Evolutionary conservation across 1,140 invertebrate genomes (phyloP), one percentile per base, ranked within the genome.

Genomic region (Listronotus bonariensis): DNA sequence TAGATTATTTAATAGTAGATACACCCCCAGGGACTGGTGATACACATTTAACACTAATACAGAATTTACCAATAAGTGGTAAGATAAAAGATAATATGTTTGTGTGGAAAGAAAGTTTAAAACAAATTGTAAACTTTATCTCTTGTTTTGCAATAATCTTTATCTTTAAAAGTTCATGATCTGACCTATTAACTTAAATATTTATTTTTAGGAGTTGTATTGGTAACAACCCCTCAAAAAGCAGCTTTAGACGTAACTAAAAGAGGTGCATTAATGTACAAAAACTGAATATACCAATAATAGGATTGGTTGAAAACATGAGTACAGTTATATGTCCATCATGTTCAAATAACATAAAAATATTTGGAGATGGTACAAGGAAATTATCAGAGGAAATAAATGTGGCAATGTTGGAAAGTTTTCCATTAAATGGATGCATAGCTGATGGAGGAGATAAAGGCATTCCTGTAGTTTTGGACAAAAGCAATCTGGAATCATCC

Each of bases 11-110:
- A 32, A 80, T 96, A 7, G 82, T 96, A 1, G 94, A 96, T 78
- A 95, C 93, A 59, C 94, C 94, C 3, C 94, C 94, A 0, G 94
- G 94, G 52, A 96, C 94, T 3, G 93, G 94, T 5, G 94, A 96
- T 79, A 93, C 92, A 1, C 92, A 95, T 75, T 79, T 96, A 6
- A 93, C 92, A 0, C 83, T 96, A 0, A 82, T 90, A 53, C 95
- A 98, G 79, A 94, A 92, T 79, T 81, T 95, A 40, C 90, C 91
- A 11, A 87, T 98, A 41, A 80, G 86, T 80, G 92, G 91, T 86
- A 80, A 72, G 15, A 15, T n/a, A n/a, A n/a, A n/a, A n/a, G n/a
- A n/a, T n/a, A n/a, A n/a, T n/a, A n/a, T n/a, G n/a, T n/a, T n/a
- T n/a, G n/a, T n/a, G n/a, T n/a, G n/a, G n/a, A n/a, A n/a, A n/a